Conservation (phyloP, 2,888 invertebrate genomes). For the Amphipyra tragopoginis region DNA sequence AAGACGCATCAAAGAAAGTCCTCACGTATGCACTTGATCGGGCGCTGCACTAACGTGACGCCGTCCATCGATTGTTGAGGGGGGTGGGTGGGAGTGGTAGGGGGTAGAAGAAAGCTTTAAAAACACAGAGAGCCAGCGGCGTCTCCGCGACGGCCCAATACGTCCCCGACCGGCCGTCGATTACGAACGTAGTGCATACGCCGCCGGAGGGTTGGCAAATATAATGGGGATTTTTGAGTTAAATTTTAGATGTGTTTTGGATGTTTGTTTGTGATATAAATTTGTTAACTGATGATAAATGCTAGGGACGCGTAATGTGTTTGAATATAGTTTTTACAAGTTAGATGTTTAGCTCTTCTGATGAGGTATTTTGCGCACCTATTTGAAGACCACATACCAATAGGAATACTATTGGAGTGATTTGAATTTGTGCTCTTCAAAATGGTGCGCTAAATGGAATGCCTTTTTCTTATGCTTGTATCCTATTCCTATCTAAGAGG, state of each 20-base stretch:
- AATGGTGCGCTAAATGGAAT: no score
- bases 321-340: no score
- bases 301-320: no score
- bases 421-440: no score
- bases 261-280: constrained; percentile 6
- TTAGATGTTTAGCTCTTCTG: no score
- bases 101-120: constrained; percentile 76
- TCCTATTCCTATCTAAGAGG: no score
- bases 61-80: constrained; percentile 84
- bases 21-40: constrained; percentile 88
- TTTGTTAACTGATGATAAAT: constrained; percentile 2
- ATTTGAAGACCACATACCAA: no score
- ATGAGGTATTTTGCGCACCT: no score
- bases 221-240: constrained; percentile 45
- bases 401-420: no score
- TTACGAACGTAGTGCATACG: constrained; percentile 83
- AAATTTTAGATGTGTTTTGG: constrained; percentile 42
- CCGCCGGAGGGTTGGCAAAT: constrained; percentile 69
- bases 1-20: constrained; percentile 86
- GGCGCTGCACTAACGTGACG: constrained; percentile 85
- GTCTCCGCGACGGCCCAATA: constrained; percentile 88
- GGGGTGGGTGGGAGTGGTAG: constrained; percentile 45
- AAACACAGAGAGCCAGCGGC: constrained; percentile 80
- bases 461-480: no score
- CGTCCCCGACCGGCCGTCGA: constrained; percentile 88